Evolutionary conservation across 2,797 vertebrate genomes (phyloP), one percentile per base, ranked within the genome.

Genomic region (Avahi laniger): DNA sequence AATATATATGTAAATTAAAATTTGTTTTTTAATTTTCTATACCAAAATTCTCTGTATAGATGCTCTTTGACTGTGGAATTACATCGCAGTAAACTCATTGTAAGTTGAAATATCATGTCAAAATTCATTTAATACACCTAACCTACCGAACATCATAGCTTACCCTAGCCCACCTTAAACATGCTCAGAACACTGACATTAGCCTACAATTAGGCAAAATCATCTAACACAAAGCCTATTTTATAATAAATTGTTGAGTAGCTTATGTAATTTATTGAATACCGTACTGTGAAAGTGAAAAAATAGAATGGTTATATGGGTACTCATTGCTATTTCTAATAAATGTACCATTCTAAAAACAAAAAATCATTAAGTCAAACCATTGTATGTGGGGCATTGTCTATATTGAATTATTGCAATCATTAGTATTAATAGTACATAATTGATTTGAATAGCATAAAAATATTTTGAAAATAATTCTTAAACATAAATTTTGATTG

Each of bases 331-430:
- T 15, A 30, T 65, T 65, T n/a, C 61, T 65, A 7, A 5, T 65
- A 30, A n/a, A 33, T 65, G 61, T 7, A 11, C 61, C 61, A 65
- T 33, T 30, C 61, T 65, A 65, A 33, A 65, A 65, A 33, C 30
- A 15, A 17, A 65, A 65, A n/a, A n/a, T 33, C 30, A 63, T 63
- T 63, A 63, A 65, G 30, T 65, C 33, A 17, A 65, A 65, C 59
- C 28, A 30, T 61, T 61, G 59, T 61, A 61, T 0, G 2, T 65
- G 17, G n/a, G n/a, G 18, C 17, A 67, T 35, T 67, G n/a, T 89
- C 41, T 80, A 46, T 30, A 80, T 80, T 81, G 50, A 93, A 91
- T 91, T 89, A 75, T 79, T 90, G 33, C 78, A 85, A 46, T 81
- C 54, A 33, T 73, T 87, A 85, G n/a, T 89, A 43, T 73, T 87